A percentile compares a stretch with the other conserved stretches of the same genome.
phyloP scores from a whole-genome alignment of 2,113 vertebrate genomes.

The Bagarius yarrelli region DNA sequence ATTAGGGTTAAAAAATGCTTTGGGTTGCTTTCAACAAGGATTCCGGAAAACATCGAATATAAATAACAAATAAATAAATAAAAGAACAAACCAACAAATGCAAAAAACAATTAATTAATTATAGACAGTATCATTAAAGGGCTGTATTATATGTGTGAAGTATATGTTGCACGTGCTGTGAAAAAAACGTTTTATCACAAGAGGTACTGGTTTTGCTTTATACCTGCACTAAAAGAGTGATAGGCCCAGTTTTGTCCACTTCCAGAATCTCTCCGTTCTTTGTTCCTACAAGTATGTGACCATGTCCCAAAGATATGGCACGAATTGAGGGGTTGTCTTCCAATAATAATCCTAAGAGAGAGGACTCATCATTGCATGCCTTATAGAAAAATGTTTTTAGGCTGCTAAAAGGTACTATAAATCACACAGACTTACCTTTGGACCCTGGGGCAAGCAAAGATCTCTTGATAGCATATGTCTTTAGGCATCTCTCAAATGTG shows the following conservation, averaged over 20 bases:
- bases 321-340: slow-evolving; percentile 99
- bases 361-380: slow-evolving; percentile 15
- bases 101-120: not conserved
- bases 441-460: slow-evolving; percentile 93
- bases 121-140: not conserved
- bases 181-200: too few relatives aligned
- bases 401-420: slow-evolving; percentile 13
- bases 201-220: not conserved
- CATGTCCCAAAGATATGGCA: slow-evolving; percentile 97
- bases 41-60: too few relatives aligned
- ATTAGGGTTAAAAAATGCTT: not conserved
- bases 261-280: slow-evolving; percentile 98
- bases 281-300: slow-evolving; percentile 95
- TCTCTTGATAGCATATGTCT: slow-evolving; percentile 97
- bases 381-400: slow-evolving; percentile 24
- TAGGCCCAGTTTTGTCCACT: slow-evolving; percentile 95
- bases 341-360: slow-evolving; percentile 84
- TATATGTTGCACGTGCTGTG: too few relatives aligned
- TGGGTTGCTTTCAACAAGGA: not conserved
- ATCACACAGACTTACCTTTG: slow-evolving; percentile 78
- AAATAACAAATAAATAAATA: too few relatives aligned
- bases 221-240: slow-evolving; percentile 81
- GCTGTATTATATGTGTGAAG: too few relatives aligned
- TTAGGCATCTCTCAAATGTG: slow-evolving; percentile 95
- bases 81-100: not conserved